These are phyloP conservation scores for Marasmarcha lunaedactyla DNA, from an alignment of 2,888 invertebrate genomes.

Conservation along the genomic window DNA sequence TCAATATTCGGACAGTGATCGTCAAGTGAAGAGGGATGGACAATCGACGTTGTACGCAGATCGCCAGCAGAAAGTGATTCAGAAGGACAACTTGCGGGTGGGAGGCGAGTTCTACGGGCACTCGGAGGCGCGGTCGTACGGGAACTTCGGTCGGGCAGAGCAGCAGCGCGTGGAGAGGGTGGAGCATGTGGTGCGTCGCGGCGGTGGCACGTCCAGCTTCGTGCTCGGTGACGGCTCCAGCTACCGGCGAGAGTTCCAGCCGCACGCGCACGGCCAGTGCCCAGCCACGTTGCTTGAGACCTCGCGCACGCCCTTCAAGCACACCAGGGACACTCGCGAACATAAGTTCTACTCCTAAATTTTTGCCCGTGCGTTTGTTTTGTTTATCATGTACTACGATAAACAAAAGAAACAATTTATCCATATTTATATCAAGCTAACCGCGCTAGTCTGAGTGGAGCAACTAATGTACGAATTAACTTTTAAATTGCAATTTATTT, in stretches of 20 bases:
- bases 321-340: slow-evolving; percentile 85
- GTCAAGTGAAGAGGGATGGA: slow-evolving; percentile 54
- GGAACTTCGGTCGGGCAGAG: slow-evolving; percentile 71
- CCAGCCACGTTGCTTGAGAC: slow-evolving; percentile 83
- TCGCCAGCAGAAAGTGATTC: slow-evolving; percentile 71
- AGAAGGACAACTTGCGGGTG: slow-evolving; percentile 76
- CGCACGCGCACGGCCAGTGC: slow-evolving; percentile 80
- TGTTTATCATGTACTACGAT: too few relatives aligned
- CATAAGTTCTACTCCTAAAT: slow-evolving; percentile 82
- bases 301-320: slow-evolving; percentile 82
- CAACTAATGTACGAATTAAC: slow-evolving; percentile 2
- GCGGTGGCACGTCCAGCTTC: slow-evolving; percentile 81
- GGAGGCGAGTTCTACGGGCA: slow-evolving; percentile 81
- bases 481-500: slow-evolving; percentile 4
- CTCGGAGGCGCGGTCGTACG: slow-evolving; percentile 76
- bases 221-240: slow-evolving; percentile 79
- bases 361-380: too few relatives aligned
- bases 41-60: slow-evolving; percentile 69
- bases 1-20: slow-evolving; percentile 59
- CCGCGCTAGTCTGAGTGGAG: slow-evolving; percentile 15
- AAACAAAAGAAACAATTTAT: background rate
- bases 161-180: slow-evolving; percentile 60
- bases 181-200: slow-evolving; percentile 68
- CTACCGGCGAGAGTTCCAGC: slow-evolving; percentile 83
- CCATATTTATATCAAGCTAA: background rate